phyloP scores from a whole-genome alignment of 2,888 invertebrate genomes.

The Dynastes hyllus region DNA sequence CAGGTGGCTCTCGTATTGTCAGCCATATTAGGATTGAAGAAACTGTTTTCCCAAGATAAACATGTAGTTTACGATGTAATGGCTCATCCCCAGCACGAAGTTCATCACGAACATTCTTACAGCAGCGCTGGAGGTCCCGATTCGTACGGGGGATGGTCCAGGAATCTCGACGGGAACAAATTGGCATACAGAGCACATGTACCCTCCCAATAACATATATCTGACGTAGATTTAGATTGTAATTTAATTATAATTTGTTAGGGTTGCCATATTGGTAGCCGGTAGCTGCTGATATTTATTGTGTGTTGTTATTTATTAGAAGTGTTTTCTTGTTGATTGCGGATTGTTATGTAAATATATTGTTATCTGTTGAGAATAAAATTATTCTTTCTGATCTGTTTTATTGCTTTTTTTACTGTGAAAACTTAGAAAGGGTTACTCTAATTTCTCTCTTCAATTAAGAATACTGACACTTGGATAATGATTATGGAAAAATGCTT shows the following conservation, averaged over 20 bases:
- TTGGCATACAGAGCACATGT: slow-evolving; percentile 79
- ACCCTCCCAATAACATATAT: slow-evolving; percentile 62
- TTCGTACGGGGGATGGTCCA: slow-evolving; percentile 75
- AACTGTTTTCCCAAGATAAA: slow-evolving; percentile 83
- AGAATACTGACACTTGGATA: too few relatives aligned
- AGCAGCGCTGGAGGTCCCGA: slow-evolving; percentile 70
- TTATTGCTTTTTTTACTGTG: too few relatives aligned
- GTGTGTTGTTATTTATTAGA: slow-evolving; percentile 34
- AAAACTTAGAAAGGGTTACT: too few relatives aligned
- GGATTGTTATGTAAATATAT: slow-evolving; percentile 1
- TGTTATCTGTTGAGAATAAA: too few relatives aligned
- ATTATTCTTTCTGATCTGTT: too few relatives aligned
- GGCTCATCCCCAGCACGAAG: slow-evolving; percentile 80
- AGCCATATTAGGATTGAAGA: slow-evolving; percentile 87
- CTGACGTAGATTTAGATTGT: background rate
- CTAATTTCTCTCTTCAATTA: too few relatives aligned
- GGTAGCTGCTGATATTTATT: slow-evolving; percentile 60
- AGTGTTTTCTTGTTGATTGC: background rate
- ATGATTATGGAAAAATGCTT: too few relatives aligned
- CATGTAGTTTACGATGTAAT: slow-evolving; percentile 86
- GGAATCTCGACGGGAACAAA: slow-evolving; percentile 73
- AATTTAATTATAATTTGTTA: background rate
- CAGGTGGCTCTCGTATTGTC: slow-evolving; percentile 85
- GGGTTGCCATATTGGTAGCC: slow-evolving; percentile 67
- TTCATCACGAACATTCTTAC: slow-evolving; percentile 73